Evolutionary conservation across 2,113 vertebrate species (phyloP), one percentile per base, ranked within the genome.

Genomic region (Microtus oregoni): DNA sequence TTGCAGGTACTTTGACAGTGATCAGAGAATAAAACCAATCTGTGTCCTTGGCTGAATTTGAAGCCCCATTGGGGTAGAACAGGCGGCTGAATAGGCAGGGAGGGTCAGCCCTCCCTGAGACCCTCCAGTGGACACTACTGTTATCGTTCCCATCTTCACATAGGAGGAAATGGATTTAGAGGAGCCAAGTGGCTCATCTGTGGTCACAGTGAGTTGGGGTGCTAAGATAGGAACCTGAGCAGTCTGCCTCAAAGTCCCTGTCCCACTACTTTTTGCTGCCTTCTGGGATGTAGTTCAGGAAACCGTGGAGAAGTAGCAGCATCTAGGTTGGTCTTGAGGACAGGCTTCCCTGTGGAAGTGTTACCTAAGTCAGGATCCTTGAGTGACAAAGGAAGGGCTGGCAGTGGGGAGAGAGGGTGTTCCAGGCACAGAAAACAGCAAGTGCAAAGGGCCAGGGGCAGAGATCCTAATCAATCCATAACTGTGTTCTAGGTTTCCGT

Each of bases 61-160:
- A 61, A 77, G 52, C 38, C 38, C 47, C n/a, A 38, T 14, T 30
- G 47, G 20, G 9, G 38, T 58, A 8, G 58, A 67, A 47, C n/a
- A 52, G 72, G 93, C 28, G 70, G 55, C 3, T 12, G 65, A 77
- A 70, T 30, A 61, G 30, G 41, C 52, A 67, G 30, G 2, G 30
- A 89, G 44, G 73, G 77, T 50, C 76, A 82, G 79, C 38, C 50
- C 32, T 38, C 17, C 61, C 77, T 32, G 17, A 93, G 81, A 94
- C 32, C 82, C n/a, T 72, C 78, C 14, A 32, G 9, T 10, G 11
- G 28, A 32, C 17, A 7, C n/a, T 65, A 50, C 12, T 93, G 13
- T 19, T 24, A 17, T 4, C 4, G 4, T 3, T 44, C 26, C 28
- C 19, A 77, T 26, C 8, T 75, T 72, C 79, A 70, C 44, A 52